phyloP scores from a whole-genome alignment of 53 echinoderm and acorn worm species.

The Echinarachnius parma region DNA sequence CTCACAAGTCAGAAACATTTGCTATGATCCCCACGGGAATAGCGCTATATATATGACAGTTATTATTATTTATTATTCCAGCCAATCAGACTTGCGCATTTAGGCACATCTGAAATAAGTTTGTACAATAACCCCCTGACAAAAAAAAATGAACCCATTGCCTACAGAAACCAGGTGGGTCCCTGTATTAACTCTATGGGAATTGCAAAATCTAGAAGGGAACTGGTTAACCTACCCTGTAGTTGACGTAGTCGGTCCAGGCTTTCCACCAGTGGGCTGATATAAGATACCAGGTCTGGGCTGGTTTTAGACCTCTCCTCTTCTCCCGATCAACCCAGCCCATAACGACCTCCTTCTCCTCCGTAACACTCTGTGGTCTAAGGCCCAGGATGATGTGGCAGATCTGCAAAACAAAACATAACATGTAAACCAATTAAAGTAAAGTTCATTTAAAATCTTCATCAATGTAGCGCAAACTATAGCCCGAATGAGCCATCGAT shows the following conservation, averaged over 20 bases:
- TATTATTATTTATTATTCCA: no score
- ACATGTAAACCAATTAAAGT: no score
- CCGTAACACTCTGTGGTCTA: constrained; percentile 75
- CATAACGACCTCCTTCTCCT: constrained; percentile 84
- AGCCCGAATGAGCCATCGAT: no score
- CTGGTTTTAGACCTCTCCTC: constrained; percentile 73
- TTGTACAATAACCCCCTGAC: no score
- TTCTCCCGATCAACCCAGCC: constrained; percentile 98
- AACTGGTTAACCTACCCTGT: constrained; percentile 66
- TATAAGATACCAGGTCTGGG: constrained; percentile 93
- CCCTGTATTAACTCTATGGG: background rate
- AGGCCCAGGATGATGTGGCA: constrained; percentile 96
- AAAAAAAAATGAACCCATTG: background rate
- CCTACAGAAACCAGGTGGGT: background rate
- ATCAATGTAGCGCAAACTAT: no score
- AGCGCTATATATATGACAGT: no score
- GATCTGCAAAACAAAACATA: no score
- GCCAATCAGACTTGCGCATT: no score
- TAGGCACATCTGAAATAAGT: no score
- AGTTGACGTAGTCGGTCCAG: constrained; percentile 89
- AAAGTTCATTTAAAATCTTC: background rate
- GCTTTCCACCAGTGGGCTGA: constrained; percentile 87
- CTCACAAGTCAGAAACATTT: no score
- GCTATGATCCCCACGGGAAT: no score
- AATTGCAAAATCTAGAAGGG: background rate